phyloP scores from a whole-genome alignment of 1,140 invertebrate species.

The Octopus bimaculoides region DNA sequence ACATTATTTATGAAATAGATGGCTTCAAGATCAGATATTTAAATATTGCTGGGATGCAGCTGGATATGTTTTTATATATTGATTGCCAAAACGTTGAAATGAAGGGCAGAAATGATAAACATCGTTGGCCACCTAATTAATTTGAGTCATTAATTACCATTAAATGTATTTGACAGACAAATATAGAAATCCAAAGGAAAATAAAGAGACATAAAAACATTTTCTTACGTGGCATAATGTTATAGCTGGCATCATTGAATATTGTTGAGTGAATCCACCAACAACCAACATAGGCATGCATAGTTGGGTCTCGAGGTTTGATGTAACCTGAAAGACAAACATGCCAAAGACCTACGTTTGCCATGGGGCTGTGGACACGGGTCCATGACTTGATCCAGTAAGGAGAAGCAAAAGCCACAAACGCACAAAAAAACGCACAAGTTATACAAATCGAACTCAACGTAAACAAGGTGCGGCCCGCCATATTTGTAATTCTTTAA shows the following conservation, averaged over 20 bases:
- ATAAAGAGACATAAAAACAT: too few species aligned
- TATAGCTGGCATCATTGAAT: constrained; percentile 85
- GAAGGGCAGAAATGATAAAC: too few species aligned
- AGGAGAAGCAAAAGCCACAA: constrained; percentile 87
- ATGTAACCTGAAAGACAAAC: constrained; percentile 91
- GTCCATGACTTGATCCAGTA: constrained; percentile 95
- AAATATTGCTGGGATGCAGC: too few species aligned
- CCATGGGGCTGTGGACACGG: constrained; percentile 75
- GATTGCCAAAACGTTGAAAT: too few species aligned
- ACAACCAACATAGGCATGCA: constrained; percentile 87
- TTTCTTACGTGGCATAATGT: constrained; percentile 74
- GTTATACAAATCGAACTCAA: constrained; percentile 40
- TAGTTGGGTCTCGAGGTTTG: constrained; percentile 86
- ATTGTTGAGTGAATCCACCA: constrained; percentile 91
- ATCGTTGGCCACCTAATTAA: too few species aligned
- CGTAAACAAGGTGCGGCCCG: constrained; percentile 32
- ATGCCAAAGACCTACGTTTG: constrained; percentile 90
- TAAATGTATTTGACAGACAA: too few species aligned
- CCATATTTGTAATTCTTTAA: constrained; percentile 22
- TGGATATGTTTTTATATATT: too few species aligned
- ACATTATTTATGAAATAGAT: too few species aligned
- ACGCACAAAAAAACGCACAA: constrained; percentile 59
- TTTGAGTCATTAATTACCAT: too few species aligned
- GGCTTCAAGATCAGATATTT: too few species aligned
- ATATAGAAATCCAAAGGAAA: too few species aligned